Base-by-base conservation (phyloP, 2,888 invertebrate genomes). In the Gerris lacustris region DNA sequence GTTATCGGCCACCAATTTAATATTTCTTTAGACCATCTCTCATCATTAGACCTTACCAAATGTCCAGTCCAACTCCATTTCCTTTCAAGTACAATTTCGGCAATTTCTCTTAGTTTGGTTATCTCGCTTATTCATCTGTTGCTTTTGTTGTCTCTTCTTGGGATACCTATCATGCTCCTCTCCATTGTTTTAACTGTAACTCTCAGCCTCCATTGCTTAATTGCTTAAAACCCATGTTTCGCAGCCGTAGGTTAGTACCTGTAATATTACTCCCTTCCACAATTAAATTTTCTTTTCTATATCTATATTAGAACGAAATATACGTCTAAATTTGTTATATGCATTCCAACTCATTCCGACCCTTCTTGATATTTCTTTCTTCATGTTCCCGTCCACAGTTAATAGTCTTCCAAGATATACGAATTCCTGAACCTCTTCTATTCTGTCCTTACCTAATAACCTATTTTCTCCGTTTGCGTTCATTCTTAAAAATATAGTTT, bases 321-420 rank as follows among this genome's bases (percentile, higher is more conserved):
- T 55, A 55, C 55, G 55, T 15, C 55, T 71, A 55, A 71, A 67
- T 71, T 6, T 15, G 9, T 31, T 67, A 44, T 9, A 17, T 66
- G 66, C 15, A 7, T 66, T 66, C 66, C n/a, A n/a, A 66, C 18
- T 11, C 66, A 66, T 66, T 66, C 7, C 11, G 15, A 55, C 55
- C 15, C 55, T 55, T 55, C 55, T 55, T 15, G 55, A 55, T 55
- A 55, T 55, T 55, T 55, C 55, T 55, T 55, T 55, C 15, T 9
- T 9, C 55, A 55, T 55, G 15, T 15, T 9, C 55, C n/a, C n/a
- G n/a, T n/a, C n/a, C n/a, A n/a, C n/a, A n/a, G n/a, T n/a, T n/a
- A n/a, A n/a, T n/a, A n/a, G n/a, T n/a, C n/a, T n/a, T n/a, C n/a
- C n/a, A n/a, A n/a, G n/a, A n/a, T n/a, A n/a, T n/a, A n/a, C n/a